Base-by-base conservation (phyloP, 2,888 invertebrate genomes). In the Zeuzera pyrina region DNA sequence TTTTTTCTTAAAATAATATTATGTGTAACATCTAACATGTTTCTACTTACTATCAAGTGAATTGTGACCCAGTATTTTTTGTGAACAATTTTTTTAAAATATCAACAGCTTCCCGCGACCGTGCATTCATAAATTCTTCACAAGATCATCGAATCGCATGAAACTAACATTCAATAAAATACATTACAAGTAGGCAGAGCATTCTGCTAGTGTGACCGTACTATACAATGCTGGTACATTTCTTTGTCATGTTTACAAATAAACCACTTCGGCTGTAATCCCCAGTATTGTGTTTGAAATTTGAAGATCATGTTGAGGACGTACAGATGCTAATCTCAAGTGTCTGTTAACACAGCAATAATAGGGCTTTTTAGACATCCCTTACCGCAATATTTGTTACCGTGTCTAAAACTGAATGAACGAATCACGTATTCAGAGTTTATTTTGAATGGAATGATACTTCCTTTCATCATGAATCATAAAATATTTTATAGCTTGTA, bases 291-390 rank as follows among this genome's bases (percentile, higher is more conserved):
- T 81, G 62, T 63, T 66, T 60, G 73, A 66, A 71, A 71, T 61
- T 61, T 60, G 72, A 73, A 63, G 70, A 72, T 67, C 68, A 51
- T 58, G 57, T 57, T 59, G 69, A 68, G 61, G 61, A 69, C 57
- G 61, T 62, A 72, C 81, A 81, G 83, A 83, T 83, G 81, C 78
- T 81, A 81, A 83, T 83, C 83, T 83, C 83, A 83, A 83, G 83
- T 83, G 81, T 81, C 74, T 71, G 73, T 78, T 79, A 78, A 77
- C 79, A 68, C 67, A 64, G 50, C 59, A 57, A 81, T 79, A 81
- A 81, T 77, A 74, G 64, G 48, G 59, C 65, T 69, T 67, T 72
- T 73, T 70, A 70, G 57, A 53, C 57, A 62, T 54, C 57, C 62
- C 57, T 63, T 52, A 64, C 74, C 71, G 61, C 70, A 67, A 68